These are phyloP conservation scores for Nesoenas mayeri DNA, from an alignment of 2,113 vertebrate species.

Conservation along the genomic window DNA sequence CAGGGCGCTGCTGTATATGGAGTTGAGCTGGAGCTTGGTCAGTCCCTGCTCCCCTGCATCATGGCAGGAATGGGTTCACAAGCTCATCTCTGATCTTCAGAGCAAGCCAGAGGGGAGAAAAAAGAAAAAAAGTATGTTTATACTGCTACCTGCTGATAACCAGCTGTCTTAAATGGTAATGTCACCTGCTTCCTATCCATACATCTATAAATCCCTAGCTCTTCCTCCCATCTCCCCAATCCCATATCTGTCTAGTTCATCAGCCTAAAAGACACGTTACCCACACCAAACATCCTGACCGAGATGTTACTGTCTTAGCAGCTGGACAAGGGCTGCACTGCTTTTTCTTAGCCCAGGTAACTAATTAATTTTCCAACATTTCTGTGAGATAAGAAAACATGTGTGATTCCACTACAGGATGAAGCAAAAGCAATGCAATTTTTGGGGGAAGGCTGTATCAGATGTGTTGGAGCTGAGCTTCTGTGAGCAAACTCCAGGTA, in stretches of 20 bases:
- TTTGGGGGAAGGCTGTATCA: not conserved
- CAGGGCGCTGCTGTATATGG: rapidly evolving
- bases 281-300: not conserved
- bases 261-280: not conserved
- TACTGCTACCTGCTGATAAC: not conserved
- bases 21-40: rapidly evolving
- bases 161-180: not conserved
- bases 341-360: not conserved
- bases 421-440: not conserved
- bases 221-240: not conserved
- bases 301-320: not conserved
- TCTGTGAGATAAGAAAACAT: not conserved
- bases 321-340: not conserved
- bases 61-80: not conserved
- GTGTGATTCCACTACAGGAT: no score
- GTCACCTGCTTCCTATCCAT: not conserved
- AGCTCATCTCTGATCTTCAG: not conserved
- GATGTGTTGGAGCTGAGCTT: not conserved
- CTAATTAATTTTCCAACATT: not conserved
- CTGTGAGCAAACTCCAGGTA: not conserved
- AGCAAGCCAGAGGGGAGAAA: not conserved
- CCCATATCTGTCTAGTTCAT: not conserved
- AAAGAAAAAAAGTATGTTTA: not conserved
- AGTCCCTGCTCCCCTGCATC: rapidly evolving
- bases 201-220: not conserved